These are phyloP conservation scores for Microctonus brassicae DNA, from an alignment of 2,888 invertebrate genomes.

Conservation along the genomic window DNA sequence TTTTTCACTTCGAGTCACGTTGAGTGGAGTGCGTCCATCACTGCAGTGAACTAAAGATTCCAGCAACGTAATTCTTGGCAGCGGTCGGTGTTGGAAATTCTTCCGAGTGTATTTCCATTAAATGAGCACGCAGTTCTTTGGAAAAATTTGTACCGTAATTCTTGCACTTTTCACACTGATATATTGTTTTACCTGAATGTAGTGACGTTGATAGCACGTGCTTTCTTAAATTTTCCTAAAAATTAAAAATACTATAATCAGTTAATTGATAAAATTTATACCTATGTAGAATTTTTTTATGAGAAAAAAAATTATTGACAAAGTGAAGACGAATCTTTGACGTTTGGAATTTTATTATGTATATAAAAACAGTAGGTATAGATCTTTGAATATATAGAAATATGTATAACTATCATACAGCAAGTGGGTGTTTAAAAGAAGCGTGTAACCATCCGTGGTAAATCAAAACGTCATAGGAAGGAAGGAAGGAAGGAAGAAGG, in stretches of 20 bases:
- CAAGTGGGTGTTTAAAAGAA: conserved; percentile 24
- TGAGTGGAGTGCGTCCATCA: conserved; percentile 7
- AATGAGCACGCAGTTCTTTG: conserved; percentile 78
- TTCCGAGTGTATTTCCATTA: conserved; percentile 73
- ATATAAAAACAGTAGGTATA: background rate
- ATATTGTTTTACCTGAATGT: conserved; percentile 83
- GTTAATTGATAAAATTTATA: background rate
- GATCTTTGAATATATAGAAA: too few relatives aligned
- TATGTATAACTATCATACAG: too few relatives aligned
- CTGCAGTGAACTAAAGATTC: conserved; percentile 18
- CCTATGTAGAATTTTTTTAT: background rate
- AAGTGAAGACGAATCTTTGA: background rate
- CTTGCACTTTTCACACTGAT: conserved; percentile 80
- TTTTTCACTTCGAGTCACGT: background rate
- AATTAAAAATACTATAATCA: background rate
- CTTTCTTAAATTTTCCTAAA: conserved; percentile 88
- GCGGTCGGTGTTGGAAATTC: conserved; percentile 71
- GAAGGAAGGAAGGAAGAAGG: conserved; percentile 45
- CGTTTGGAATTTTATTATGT: background rate
- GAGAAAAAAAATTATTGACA: background rate
- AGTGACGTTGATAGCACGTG: conserved; percentile 85
- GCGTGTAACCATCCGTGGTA: conserved; percentile 40
- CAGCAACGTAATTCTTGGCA: conserved; percentile 71
- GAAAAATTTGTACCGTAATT: conserved; percentile 77
- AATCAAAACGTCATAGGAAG: conserved; percentile 40